Percentiles rank a stretch among this genome's conserved stretches.
Conservation (phyloP, 1,140 invertebrate genomes). For the Onthophagus taurus region DNA sequence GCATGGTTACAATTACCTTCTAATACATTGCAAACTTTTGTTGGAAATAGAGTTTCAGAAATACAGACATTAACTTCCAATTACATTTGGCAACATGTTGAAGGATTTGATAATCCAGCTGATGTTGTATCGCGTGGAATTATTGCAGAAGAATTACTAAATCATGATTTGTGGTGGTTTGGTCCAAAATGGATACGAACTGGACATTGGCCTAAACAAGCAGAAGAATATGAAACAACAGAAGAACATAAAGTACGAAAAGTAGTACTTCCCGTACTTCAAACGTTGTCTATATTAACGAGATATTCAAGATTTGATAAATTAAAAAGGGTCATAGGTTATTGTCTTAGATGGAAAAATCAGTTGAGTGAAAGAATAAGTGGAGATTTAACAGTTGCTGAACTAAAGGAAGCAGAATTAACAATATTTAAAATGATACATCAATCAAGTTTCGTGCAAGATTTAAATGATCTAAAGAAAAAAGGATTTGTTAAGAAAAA, state of each 20-base stretch:
- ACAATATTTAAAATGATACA: slow-evolving; percentile 13
- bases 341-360: slow-evolving; percentile 2
- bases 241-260: no score
- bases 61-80: slow-evolving; percentile 7
- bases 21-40: slow-evolving; percentile 28
- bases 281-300: no score
- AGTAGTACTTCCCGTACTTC: no score
- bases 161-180: neutral
- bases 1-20: slow-evolving; percentile 31
- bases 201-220: no score
- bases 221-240: no score
- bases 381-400: neutral
- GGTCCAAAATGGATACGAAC: neutral
- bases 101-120: slow-evolving; percentile 26
- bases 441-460: slow-evolving; percentile 18
- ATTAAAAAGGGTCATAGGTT: neutral
- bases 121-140: slow-evolving; percentile 28
- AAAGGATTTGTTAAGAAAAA: slow-evolving; percentile 13
- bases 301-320: slow-evolving; percentile 2
- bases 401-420: neutral
- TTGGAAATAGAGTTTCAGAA: slow-evolving; percentile 33
- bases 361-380: neutral
- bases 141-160: neutral
- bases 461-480: slow-evolving; percentile 17
- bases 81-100: slow-evolving; percentile 24